Evolutionary conservation across 2,113 vertebrate species (phyloP).

Genomic region (Naja naja): DNA sequence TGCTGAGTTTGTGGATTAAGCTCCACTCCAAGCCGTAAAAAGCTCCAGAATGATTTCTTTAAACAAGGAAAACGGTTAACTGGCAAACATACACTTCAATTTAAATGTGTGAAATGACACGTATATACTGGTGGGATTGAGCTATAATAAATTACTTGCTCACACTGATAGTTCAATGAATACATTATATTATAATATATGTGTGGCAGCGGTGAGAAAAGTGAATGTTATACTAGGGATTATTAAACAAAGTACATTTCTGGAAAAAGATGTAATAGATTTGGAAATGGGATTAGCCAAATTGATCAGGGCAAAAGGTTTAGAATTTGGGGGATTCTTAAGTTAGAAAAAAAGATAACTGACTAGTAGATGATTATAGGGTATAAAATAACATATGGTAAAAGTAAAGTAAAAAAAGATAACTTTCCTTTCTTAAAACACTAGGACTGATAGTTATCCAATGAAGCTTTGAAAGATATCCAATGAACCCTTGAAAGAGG

Average conservation of each 20-base stretch:
- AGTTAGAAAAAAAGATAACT: not conserved
- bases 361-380: not conserved
- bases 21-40: not conserved
- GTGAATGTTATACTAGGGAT: not conserved
- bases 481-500: no score
- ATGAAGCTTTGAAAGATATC: no score
- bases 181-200: not conserved
- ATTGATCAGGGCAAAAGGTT: not conserved
- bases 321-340: not conserved
- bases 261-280: not conserved
- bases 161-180: not conserved
- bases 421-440: not conserved
- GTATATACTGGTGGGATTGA: not conserved
- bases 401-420: not conserved
- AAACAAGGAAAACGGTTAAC: not conserved
- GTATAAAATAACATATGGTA: not conserved
- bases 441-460: not conserved
- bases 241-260: not conserved
- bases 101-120: not conserved
- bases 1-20: not conserved
- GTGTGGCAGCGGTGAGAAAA: not conserved
- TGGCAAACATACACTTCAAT: not conserved
- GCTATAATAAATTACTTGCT: not conserved
- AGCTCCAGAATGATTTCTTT: not conserved
- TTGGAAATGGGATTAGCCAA: not conserved